A percentile compares a stretch with the other conserved stretches of the same genome.
phyloP scores from a whole-genome alignment of 2,888 invertebrate species.

The Trachelus tabidus region DNA sequence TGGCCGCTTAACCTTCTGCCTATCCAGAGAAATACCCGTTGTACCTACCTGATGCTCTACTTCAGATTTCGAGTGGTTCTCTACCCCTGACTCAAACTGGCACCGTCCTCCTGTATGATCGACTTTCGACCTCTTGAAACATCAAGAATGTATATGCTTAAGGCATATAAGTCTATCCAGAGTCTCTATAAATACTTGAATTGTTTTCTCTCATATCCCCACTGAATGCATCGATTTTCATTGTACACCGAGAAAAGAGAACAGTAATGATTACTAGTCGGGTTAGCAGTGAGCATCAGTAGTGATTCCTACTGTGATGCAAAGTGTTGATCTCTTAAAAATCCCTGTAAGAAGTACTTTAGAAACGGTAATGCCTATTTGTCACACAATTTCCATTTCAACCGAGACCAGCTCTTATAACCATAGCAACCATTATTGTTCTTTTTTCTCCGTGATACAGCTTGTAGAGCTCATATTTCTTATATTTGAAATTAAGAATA shows the following conservation, averaged over 20 bases:
- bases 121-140: not conserved
- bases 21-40: slow-evolving; percentile 9
- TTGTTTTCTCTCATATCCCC: not conserved
- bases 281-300: not conserved
- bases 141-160: not conserved
- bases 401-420: not conserved
- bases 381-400: not conserved
- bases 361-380: not conserved
- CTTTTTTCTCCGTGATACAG: not conserved
- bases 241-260: not conserved
- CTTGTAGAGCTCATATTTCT: not conserved
- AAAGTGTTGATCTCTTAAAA: not conserved
- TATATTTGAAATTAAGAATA: not conserved
- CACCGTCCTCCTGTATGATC: not conserved
- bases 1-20: slow-evolving; percentile 18
- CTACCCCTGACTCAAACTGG: not conserved
- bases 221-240: not conserved
- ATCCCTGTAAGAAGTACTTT: not conserved
- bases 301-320: not conserved
- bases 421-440: not conserved
- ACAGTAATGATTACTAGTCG: not conserved
- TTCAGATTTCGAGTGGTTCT: not conserved
- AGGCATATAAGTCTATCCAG: not conserved
- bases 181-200: not conserved
- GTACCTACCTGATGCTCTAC: not conserved